Evolutionary conservation across 2,888 invertebrate species (phyloP).

Genomic region (Oligia latruncula): DNA sequence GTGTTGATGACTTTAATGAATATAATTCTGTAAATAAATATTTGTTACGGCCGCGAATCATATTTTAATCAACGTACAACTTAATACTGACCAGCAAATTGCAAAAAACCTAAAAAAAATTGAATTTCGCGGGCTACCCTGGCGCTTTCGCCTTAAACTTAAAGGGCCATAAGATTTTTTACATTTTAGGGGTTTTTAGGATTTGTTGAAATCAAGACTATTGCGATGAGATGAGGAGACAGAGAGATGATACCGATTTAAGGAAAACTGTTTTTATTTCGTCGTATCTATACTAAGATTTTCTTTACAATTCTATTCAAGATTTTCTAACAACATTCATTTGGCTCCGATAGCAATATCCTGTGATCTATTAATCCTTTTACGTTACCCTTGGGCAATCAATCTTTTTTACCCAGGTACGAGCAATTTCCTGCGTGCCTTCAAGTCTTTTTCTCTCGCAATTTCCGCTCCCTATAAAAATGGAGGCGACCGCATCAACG

Average conservation of each 20-base stretch:
- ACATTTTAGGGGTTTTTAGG: neutral
- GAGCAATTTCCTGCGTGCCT: constrained; percentile 44
- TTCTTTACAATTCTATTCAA: neutral
- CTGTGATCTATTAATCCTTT: constrained; percentile 1
- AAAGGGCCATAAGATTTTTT: neutral
- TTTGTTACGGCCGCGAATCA: too few relatives aligned
- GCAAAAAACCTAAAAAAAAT: too few relatives aligned
- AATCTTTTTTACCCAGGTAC: constrained; percentile 10
- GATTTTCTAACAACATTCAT: too few relatives aligned
- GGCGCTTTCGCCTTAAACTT: too few relatives aligned
- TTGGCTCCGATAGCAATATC: neutral
- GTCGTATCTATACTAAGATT: neutral
- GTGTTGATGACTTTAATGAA: too few relatives aligned
- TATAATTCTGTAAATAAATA: too few relatives aligned
- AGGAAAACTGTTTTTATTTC: neutral
- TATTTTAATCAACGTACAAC: too few relatives aligned
- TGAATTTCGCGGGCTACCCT: too few relatives aligned
- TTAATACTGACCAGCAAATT: too few relatives aligned
- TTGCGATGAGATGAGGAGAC: neutral
- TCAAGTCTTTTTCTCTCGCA: constrained; percentile 21
- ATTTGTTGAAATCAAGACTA: neutral
- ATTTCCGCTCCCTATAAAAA: constrained; percentile 46
- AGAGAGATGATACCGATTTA: neutral
- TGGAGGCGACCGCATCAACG: constrained; percentile 42
- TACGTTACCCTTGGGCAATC: constrained; percentile 13